These are phyloP conservation scores for Anaspis maculata DNA, from an alignment of 2,888 invertebrate genomes.

Conservation along the genomic window DNA sequence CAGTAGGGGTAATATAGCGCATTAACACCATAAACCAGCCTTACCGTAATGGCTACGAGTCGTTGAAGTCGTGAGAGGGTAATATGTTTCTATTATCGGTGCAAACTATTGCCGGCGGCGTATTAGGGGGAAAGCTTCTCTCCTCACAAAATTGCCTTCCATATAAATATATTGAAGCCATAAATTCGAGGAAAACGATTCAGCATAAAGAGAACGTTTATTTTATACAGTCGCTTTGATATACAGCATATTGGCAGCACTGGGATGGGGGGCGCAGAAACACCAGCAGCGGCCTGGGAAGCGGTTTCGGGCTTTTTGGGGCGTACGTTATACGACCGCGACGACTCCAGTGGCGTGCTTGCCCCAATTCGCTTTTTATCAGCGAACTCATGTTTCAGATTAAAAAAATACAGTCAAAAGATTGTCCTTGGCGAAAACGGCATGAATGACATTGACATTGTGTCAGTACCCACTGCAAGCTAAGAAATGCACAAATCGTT, in stretches of 20 bases:
- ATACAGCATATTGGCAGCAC: slow-evolving; percentile 30
- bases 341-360: too few species aligned
- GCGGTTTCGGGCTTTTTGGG: background rate
- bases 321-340: too few species aligned
- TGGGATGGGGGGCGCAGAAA: slow-evolving; percentile 4
- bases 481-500: too few species aligned
- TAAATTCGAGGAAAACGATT: slow-evolving; percentile 42
- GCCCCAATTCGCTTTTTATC: too few species aligned
- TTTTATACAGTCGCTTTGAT: slow-evolving; percentile 38
- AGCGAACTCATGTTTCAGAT: too few species aligned
- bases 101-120: slow-evolving; percentile 38
- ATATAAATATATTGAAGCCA: slow-evolving; percentile 45
- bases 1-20: slow-evolving; percentile 40
- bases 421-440: too few species aligned
- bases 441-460: too few species aligned
- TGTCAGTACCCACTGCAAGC: too few species aligned
- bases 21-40: slow-evolving; percentile 45
- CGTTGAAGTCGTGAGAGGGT: slow-evolving; percentile 44
- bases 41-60: slow-evolving; percentile 42
- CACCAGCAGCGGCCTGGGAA: background rate
- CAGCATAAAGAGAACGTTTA: slow-evolving; percentile 42
- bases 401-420: too few species aligned
- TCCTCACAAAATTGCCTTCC: slow-evolving; percentile 42
- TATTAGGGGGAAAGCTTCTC: slow-evolving; percentile 32
- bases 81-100: slow-evolving; percentile 46